phyloP scores from a whole-genome alignment of 1,140 invertebrate genomes.

The Gryllus bimaculatus region DNA sequence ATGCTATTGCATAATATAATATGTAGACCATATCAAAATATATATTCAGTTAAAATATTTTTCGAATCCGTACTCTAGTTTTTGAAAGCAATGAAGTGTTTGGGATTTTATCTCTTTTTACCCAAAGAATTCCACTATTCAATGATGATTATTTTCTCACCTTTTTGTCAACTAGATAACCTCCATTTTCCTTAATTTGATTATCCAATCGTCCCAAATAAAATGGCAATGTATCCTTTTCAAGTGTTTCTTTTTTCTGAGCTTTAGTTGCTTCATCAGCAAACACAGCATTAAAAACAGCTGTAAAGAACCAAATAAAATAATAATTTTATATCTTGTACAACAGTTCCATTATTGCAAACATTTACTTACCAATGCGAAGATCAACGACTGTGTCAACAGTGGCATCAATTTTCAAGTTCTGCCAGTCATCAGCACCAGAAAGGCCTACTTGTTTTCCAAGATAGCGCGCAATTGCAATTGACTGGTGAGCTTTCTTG shows the following conservation, averaged over 20 bases:
- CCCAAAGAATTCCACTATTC: no score
- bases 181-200: conserved; percentile 43
- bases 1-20: no score
- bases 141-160: conserved; percentile 27
- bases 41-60: no score
- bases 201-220: conserved; percentile 37
- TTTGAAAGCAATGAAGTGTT: no score
- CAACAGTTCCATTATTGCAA: not conserved
- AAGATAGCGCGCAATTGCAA: conserved; percentile 31
- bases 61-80: no score
- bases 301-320: conserved; percentile 8
- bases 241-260: conserved; percentile 26
- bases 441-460: conserved; percentile 30
- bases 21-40: no score
- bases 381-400: conserved; percentile 31
- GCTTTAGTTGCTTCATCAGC: conserved; percentile 30
- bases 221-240: conserved; percentile 32
- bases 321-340: not conserved
- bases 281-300: conserved; percentile 28
- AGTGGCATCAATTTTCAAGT: conserved; percentile 23
- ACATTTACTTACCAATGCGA: conserved; percentile 26
- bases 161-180: conserved; percentile 44
- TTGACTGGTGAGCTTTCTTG: conserved; percentile 30
- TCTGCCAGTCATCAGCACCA: conserved; percentile 29
- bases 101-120: no score